Conservation (phyloP, 2,888 invertebrate species). For the Galerucella calmariensis region DNA sequence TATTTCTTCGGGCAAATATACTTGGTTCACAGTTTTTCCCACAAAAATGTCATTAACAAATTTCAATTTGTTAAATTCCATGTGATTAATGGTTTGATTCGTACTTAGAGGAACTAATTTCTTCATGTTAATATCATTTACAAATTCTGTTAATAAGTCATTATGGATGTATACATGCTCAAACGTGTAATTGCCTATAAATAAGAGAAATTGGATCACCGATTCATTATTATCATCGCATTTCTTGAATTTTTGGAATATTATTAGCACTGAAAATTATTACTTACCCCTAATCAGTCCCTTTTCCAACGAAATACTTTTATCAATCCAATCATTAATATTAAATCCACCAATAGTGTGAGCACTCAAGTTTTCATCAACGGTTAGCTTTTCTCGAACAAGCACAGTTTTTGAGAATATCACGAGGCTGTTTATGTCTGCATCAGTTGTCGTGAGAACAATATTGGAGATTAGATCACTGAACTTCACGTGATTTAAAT, state of each 20-base stretch:
- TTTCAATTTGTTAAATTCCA: conserved; percentile 61
- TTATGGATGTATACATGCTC: conserved; percentile 63
- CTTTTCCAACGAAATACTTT: conserved; percentile 65
- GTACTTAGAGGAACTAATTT: conserved; percentile 65
- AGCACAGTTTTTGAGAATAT: conserved; percentile 59
- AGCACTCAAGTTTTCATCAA: conserved; percentile 56
- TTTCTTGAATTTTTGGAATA: not conserved
- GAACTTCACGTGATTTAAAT: conserved; percentile 60
- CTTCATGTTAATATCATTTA: conserved; percentile 66
- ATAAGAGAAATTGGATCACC: not conserved
- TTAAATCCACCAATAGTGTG: conserved; percentile 61
- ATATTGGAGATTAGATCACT: conserved; percentile 60
- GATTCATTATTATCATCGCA: conserved; percentile 20
- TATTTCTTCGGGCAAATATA: conserved; percentile 64
- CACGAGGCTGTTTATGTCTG: conserved; percentile 58
- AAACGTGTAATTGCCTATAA: conserved; percentile 64
- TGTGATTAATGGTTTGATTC: conserved; percentile 63
- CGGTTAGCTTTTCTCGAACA: conserved; percentile 48
- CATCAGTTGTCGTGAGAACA: conserved; percentile 60
- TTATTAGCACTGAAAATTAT: not conserved
- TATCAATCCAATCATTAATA: conserved; percentile 62
- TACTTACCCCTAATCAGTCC: conserved; percentile 56
- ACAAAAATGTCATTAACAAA: conserved; percentile 55
- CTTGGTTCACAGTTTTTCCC: conserved; percentile 62
- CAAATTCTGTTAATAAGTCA: conserved; percentile 60